phyloP scores from a whole-genome alignment of 2,888 invertebrate species.

The Rhingia rostrata region DNA sequence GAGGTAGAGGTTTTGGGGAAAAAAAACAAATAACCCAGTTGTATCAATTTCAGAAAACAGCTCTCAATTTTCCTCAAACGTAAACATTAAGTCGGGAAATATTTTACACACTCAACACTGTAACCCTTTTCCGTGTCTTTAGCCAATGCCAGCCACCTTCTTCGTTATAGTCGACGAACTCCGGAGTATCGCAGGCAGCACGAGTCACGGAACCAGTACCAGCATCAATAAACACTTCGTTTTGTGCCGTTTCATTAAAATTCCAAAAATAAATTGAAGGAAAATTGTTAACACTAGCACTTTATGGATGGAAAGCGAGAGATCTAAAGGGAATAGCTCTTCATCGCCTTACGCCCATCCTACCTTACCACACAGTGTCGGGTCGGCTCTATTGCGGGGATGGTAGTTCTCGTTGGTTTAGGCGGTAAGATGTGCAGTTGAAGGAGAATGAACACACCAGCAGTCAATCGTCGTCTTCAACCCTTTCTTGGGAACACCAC shows the following conservation, averaged over 20 bases:
- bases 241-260: conserved; percentile 73
- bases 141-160: conserved; percentile 17
- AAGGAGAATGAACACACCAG: conserved; percentile 11
- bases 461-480: conserved; percentile 49
- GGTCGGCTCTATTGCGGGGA: conserved; percentile 36
- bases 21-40: conserved; percentile 55
- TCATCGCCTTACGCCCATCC: neutral
- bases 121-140: conserved; percentile 58
- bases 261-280: conserved; percentile 74
- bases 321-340: conserved; percentile 49
- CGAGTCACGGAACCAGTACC: conserved; percentile 24
- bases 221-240: conserved; percentile 71
- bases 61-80: conserved; percentile 73
- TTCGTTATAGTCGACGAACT: conserved; percentile 3
- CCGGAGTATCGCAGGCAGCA: neutral
- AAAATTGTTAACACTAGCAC: conserved; percentile 72
- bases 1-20: neutral
- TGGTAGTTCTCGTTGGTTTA: conserved; percentile 24
- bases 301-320: conserved; percentile 47
- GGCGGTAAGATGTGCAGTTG: conserved; percentile 59
- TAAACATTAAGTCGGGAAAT: conserved; percentile 72
- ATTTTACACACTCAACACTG: conserved; percentile 73
- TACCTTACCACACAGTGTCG: neutral
- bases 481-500: conserved; percentile 55
- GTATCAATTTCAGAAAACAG: conserved; percentile 72